phyloP scores from a whole-genome alignment of 1,140 invertebrate species.

The Latrodectus geometricus region DNA sequence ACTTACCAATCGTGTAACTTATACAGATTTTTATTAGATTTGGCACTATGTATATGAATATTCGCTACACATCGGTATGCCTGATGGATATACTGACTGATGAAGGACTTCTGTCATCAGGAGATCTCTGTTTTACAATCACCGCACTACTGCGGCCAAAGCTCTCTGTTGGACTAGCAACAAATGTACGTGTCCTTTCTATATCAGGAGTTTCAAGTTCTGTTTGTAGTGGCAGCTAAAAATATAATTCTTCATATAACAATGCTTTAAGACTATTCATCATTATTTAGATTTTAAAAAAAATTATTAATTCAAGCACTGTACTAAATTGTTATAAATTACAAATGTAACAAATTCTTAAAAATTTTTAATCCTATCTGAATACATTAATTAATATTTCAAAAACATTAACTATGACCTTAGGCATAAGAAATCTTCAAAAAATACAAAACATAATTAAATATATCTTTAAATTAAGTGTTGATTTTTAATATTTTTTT shows the following conservation, averaged over 20 bases:
- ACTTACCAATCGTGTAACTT: too few relatives aligned
- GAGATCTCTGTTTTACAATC: slow-evolving; percentile 41
- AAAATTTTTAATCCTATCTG: not conserved
- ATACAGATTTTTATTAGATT: not conserved
- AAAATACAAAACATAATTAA: too few relatives aligned
- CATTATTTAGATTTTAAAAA: too few relatives aligned
- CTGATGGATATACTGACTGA: slow-evolving; percentile 46
- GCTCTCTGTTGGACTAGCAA: slow-evolving; percentile 38
- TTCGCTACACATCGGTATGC: slow-evolving; percentile 44
- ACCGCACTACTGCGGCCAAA: slow-evolving; percentile 23
- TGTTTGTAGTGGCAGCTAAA: slow-evolving; percentile 42
- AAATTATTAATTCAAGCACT: too few relatives aligned
- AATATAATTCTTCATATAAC: not conserved
- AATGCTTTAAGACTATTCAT: not conserved
- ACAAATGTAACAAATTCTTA: not conserved
- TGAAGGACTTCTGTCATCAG: slow-evolving; percentile 38
- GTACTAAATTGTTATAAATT: too few relatives aligned
- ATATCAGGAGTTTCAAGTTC: slow-evolving; percentile 54
- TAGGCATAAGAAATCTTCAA: too few relatives aligned
- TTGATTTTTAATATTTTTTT: too few relatives aligned
- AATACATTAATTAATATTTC: too few relatives aligned
- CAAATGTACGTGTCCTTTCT: slow-evolving; percentile 35
- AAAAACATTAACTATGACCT: too few relatives aligned
- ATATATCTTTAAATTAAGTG: too few relatives aligned
- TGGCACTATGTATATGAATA: slow-evolving; percentile 12